Percentiles rank a stretch among this genome's conserved stretches.
Conservation (phyloP, 2,888 invertebrate species). For the Falcaria lacertinaria region DNA sequence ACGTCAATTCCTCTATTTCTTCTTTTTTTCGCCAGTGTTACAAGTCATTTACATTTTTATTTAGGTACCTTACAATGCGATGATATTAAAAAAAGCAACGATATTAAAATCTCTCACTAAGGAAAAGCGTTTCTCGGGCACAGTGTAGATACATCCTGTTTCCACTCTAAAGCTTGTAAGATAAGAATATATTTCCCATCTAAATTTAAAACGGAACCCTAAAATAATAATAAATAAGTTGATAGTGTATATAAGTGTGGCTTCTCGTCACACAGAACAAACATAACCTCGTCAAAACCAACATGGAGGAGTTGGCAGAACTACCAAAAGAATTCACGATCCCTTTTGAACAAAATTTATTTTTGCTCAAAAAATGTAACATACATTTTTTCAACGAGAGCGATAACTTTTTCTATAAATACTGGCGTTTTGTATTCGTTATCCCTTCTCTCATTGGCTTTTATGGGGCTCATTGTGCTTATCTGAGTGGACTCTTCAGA, state of each 20-base stretch:
- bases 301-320: conserved; percentile 14
- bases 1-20: no score
- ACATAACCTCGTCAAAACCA: background rate
- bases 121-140: no score
- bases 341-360: conserved; percentile 18
- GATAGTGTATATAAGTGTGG: background rate
- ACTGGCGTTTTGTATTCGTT: conserved; percentile 14
- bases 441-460: conserved; percentile 13
- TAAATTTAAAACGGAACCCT: background rate
- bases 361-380: conserved; percentile 18
- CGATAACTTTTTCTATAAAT: conserved; percentile 7
- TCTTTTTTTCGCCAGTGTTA: no score
- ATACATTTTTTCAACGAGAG: conserved; percentile 17
- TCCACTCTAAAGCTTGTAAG: no score
- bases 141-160: no score
- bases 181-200: no score
- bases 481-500: conserved; percentile 15
- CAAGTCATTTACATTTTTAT: no score
- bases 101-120: no score
- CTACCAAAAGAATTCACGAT: conserved; percentile 22
- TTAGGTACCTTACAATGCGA: no score
- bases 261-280: background rate
- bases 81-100: no score
- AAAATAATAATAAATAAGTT: background rate
- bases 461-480: conserved; percentile 13